phyloP scores from a whole-genome alignment of 2,113 vertebrate genomes.

The Pelodiscus sinensis region DNA sequence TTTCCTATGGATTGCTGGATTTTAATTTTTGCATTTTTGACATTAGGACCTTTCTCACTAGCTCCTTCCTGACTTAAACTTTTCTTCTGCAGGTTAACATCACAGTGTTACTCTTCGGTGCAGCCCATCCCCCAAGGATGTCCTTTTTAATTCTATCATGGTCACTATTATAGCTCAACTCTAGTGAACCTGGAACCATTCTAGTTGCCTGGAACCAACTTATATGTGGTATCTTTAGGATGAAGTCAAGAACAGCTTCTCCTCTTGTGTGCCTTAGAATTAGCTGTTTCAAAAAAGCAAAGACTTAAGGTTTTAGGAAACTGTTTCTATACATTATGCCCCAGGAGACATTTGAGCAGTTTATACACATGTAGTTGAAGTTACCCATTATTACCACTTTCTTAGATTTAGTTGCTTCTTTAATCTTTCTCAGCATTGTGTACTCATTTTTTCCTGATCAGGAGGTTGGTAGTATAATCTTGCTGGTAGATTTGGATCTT shows the following conservation, averaged over 20 bases:
- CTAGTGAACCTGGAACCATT: not conserved
- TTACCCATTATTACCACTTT: constrained; percentile 25
- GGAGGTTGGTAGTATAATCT: not conserved
- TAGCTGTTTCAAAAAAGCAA: not conserved
- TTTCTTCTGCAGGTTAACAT: not conserved
- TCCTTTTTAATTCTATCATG: not conserved
- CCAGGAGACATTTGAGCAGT: constrained; percentile 28
- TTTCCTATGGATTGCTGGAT: not conserved
- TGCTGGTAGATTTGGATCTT: not conserved
- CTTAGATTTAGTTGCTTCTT: constrained; percentile 36
- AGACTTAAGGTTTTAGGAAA: not conserved
- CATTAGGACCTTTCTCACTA: not conserved
- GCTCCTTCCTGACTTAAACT: not conserved
- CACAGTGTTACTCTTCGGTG: not conserved
- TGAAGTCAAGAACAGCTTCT: not conserved
- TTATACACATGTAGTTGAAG: not conserved
- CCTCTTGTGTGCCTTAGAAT: not conserved
- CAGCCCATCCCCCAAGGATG: not conserved
- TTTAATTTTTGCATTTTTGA: not conserved
- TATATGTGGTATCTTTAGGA: not conserved
- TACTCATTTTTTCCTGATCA: not conserved
- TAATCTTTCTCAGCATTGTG: constrained; percentile 39
- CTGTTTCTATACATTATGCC: not conserved
- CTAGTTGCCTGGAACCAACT: not conserved
- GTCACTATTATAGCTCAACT: not conserved